phyloP scores from a whole-genome alignment of 1,140 invertebrate genomes.

The Polypedilum pembai region DNA sequence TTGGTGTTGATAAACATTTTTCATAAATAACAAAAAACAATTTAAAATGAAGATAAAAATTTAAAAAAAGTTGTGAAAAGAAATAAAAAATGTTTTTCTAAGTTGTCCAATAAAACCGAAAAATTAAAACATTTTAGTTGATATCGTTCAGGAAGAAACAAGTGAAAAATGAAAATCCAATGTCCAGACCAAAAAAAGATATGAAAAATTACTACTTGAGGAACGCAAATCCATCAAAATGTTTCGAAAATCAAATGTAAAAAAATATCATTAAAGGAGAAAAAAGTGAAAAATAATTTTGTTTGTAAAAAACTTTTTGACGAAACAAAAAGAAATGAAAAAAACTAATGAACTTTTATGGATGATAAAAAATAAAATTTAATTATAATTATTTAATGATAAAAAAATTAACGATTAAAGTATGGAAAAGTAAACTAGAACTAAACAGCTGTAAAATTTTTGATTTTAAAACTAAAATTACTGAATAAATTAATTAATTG shows the following conservation, averaged over 20 bases:
- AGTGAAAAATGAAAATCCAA: conserved; percentile 15
- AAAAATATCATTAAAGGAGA: conserved; percentile 6
- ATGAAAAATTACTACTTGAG: conserved; percentile 21
- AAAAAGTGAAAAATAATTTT: conserved; percentile 16
- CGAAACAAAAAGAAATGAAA: not conserved
- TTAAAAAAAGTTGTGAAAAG: not conserved
- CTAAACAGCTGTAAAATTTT: conserved; percentile 24
- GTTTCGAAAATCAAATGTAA: conserved; percentile 25
- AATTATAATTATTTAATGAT: conserved; percentile 27
- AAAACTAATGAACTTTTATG: conserved; percentile 14
- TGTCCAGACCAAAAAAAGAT: conserved; percentile 15
- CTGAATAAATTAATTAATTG: conserved; percentile 27
- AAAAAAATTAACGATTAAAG: conserved; percentile 26
- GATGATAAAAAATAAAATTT: conserved; percentile 16
- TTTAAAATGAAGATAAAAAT: not conserved
- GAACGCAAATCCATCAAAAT: conserved; percentile 25
- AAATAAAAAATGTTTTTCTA: not conserved
- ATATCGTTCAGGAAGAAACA: not conserved
- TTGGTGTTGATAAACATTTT: not conserved
- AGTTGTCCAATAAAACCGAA: conserved; percentile 16
- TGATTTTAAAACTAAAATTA: conserved; percentile 27
- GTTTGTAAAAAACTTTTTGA: conserved; percentile 21
- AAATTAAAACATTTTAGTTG: not conserved
- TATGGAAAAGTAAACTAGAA: not conserved
- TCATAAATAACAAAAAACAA: not conserved